These are phyloP conservation scores for Trachelipus rathkii DNA, from an alignment of 1,140 invertebrate genomes.

Conservation along the genomic window DNA sequence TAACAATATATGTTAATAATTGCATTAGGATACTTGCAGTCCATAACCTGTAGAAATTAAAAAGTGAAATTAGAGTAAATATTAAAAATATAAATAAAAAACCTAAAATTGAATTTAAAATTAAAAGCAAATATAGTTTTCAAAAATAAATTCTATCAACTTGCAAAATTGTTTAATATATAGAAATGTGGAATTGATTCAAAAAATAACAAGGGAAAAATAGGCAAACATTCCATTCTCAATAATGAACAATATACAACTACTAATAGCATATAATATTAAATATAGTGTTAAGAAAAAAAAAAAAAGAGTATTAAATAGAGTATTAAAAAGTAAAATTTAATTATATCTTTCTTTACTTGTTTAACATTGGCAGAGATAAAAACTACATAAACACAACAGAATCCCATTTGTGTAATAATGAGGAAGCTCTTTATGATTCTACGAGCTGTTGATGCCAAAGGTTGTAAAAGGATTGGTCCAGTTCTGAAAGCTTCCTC, in stretches of 20 bases:
- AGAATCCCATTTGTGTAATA: constrained; percentile 91
- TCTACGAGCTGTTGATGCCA: constrained; percentile 64
- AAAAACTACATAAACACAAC: constrained; percentile 95
- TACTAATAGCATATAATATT: too few species aligned
- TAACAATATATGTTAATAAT: constrained; percentile 41
- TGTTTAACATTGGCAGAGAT: constrained; percentile 78
- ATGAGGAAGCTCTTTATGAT: constrained; percentile 75
- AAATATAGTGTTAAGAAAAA: too few species aligned
- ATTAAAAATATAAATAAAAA: background rate
- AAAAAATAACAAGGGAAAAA: too few species aligned
- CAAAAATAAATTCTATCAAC: too few species aligned
- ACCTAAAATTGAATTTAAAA: too few species aligned
- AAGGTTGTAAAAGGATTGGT: constrained; percentile 60
- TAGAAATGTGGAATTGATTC: too few species aligned
- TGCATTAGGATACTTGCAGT: constrained; percentile 35
- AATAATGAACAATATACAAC: too few species aligned
- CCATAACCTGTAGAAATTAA: constrained; percentile 33
- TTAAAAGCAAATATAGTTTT: too few species aligned
- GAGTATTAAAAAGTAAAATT: too few species aligned
- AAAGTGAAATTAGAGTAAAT: constrained; percentile 8
- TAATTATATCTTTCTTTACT: constrained; percentile 50
- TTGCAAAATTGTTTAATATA: too few species aligned
- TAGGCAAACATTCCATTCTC: too few species aligned
- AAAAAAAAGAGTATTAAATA: too few species aligned
- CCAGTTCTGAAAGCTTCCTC: constrained; percentile 67